A percentile compares a stretch with the other conserved stretches of the same genome.
phyloP scores from a whole-genome alignment of 37 sponge, comb jelly and placozoan genomes.

The Hexactinellida sp. region DNA sequence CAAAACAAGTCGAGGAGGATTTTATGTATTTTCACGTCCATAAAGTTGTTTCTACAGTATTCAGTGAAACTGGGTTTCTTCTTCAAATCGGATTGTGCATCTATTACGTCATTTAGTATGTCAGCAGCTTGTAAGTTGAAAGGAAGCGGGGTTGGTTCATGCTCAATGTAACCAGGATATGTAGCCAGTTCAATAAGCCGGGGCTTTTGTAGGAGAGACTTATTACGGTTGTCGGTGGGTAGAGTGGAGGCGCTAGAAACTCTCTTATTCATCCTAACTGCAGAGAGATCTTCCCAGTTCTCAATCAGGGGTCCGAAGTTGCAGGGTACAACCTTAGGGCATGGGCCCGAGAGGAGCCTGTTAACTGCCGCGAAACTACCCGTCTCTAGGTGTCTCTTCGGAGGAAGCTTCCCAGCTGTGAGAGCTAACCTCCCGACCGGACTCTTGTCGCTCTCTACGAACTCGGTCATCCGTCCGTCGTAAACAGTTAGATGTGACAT shows the following conservation, averaged over 20 bases:
- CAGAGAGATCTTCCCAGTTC: neutral
- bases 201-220: neutral
- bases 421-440: neutral
- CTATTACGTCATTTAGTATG: slow-evolving; percentile 37
- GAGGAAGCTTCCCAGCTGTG: neutral
- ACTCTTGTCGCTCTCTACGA: neutral
- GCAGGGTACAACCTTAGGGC: neutral
- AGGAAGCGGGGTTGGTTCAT: slow-evolving; percentile 59
- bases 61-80: slow-evolving; percentile 30
- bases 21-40: slow-evolving; percentile 6
- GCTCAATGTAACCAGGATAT: slow-evolving; percentile 49
- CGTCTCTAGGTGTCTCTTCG: neutral
- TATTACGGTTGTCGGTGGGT: neutral
- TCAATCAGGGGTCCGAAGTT: neutral
- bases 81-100: slow-evolving; percentile 42
- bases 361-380: neutral
- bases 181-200: slow-evolving; percentile 39
- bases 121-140: slow-evolving; percentile 28
- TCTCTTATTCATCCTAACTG: neutral
- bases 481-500: neutral
- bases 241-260: neutral
- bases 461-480: neutral
- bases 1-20: slow-evolving; percentile 21
- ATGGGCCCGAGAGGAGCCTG: neutral
- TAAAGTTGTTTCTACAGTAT: slow-evolving; percentile 18